Evolutionary conservation across 2,797 vertebrate species (phyloP).

Genomic region (Falco rusticolus): DNA sequence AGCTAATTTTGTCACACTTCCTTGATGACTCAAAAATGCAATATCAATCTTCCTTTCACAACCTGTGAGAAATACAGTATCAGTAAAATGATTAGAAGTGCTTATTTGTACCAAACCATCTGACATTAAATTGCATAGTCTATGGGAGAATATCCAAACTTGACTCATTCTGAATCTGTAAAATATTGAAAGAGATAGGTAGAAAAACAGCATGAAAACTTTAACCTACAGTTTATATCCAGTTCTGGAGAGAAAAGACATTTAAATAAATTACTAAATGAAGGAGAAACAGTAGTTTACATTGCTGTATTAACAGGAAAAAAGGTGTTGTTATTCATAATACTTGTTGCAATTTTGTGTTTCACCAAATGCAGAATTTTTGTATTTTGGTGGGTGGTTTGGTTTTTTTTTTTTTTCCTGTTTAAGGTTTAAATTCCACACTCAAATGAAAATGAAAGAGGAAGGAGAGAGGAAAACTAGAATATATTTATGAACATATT

Average conservation of each 20-base stretch:
- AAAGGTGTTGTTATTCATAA: neutral
- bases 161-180: neutral
- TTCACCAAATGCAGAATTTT: neutral
- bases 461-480: neutral
- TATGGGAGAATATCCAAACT: neutral
- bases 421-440: neutral
- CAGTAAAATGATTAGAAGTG: neutral
- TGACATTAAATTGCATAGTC: neutral
- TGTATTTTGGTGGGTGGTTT: neutral
- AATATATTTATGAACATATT: neutral
- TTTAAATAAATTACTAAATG: neutral
- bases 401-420: neutral
- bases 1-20: neutral
- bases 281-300: neutral
- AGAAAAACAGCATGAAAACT: neutral
- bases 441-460: neutral
- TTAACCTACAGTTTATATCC: neutral
- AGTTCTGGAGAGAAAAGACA: neutral
- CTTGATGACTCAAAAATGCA: neutral
- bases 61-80: neutral
- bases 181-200: neutral
- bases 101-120: neutral
- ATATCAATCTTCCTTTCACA: neutral
- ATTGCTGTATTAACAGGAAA: neutral
- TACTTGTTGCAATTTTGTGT: neutral